A percentile compares a stretch with the other conserved stretches of the same genome.
Evolutionary conservation across 2,888 invertebrate species (phyloP).

Genomic region (Strigamia crassipes): DNA sequence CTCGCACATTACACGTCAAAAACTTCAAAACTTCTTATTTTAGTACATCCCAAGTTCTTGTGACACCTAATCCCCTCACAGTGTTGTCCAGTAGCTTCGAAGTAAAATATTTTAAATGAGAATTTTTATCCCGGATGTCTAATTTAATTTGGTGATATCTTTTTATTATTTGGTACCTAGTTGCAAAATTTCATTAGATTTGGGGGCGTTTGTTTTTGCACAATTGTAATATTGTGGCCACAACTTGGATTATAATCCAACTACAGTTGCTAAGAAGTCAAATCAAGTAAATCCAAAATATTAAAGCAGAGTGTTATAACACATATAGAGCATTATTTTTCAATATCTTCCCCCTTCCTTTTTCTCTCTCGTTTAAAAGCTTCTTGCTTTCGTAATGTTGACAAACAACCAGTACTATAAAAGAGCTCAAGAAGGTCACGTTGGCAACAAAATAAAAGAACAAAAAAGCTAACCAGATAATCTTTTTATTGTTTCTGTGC

Average conservation of each 20-base stretch:
- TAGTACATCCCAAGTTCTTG: not conserved
- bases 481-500: not conserved
- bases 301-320: not conserved
- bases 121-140: too few species aligned
- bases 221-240: too few species aligned
- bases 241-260: too few species aligned
- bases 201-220: too few species aligned
- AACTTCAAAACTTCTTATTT: constrained; percentile 7
- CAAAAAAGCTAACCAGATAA: not conserved
- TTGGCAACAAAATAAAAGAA: not conserved
- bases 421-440: not conserved
- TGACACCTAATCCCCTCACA: not conserved
- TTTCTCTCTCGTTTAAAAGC: not conserved
- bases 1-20: not conserved
- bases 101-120: too few species aligned
- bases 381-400: not conserved
- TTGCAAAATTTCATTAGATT: too few species aligned
- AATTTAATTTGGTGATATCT: too few species aligned
- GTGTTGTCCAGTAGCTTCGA: too few species aligned
- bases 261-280: too few species aligned
- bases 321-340: not conserved
- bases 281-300: not conserved
- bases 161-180: too few species aligned
- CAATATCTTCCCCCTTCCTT: not conserved
- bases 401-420: not conserved